Base-by-base conservation (phyloP, 2,888 invertebrate species). In the Listrodromus nycthemerus region DNA sequence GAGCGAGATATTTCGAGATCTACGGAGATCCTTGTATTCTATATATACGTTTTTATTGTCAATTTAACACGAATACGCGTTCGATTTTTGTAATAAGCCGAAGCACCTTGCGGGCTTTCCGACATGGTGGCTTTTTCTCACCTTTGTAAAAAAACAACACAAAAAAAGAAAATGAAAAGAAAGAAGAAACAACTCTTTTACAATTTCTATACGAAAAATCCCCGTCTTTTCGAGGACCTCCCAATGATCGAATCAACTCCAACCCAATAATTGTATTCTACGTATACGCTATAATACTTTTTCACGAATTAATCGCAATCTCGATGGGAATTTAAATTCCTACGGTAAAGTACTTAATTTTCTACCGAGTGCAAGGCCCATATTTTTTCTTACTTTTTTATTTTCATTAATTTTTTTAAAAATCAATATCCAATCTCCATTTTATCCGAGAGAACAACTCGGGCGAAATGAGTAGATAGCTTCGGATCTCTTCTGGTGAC, bases 51-150 rank as follows among this genome's bases (percentile, higher is more conserved):
- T 75, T 70, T 52, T 70, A 70, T 78, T 52, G 74, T 65, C 41
- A 73, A 65, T 78, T 81, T 30, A 78, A 81, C 73, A 84, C 70
- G 50, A 78, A 77, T 69, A 41, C 69, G 66, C 77, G 81, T 77
- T 80, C 84, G 84, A 84, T 83, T 80, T 80, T 83, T 80, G 67
- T 73, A 77, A 80, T 77, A 80, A 73, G 76, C 58, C 63, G 80
- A 80, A 67, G 76, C 41, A 33, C 52, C 63, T 66, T 58, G 24
- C 37, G 27, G 21, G 21, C 50, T 8, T 21, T 7, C 13, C 55
- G 30, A 52, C 33, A 63, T 10, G 81, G 19, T 16, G 19, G 41
- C 67, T 78, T 84, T 79, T 81, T 84, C 84, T 81, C 78, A 84
- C 69, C 81, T 84, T 84, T 84, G 81, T 84, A 84, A 84, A 16